These are phyloP conservation scores for Epizoanthus stellaris DNA, from an alignment of 92 coral and sea anemone genomes.

Conservation along the genomic window DNA sequence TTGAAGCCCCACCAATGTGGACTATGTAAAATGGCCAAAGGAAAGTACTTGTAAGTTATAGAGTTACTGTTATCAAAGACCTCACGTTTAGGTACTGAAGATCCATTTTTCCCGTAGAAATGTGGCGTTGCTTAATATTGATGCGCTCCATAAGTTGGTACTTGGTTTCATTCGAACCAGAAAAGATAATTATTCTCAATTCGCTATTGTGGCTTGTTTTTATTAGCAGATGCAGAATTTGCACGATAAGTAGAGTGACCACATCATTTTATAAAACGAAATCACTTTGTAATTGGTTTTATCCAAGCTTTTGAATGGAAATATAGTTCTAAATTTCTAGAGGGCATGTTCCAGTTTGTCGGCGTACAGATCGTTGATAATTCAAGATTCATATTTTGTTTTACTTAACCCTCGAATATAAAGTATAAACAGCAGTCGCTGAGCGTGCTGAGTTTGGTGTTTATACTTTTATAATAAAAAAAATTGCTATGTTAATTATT, in stretches of 20 bases:
- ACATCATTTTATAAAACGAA: slow-evolving; percentile 15
- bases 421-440: neutral
- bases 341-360: neutral
- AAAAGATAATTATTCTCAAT: too few relatives aligned
- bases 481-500: slow-evolving; percentile 24
- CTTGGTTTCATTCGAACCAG: neutral
- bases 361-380: neutral
- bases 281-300: neutral
- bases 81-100: neutral
- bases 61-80: neutral
- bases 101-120: neutral
- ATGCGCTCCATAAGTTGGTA: neutral
- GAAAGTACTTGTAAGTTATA: neutral
- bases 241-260: slow-evolving; percentile 17
- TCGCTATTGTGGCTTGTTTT: neutral
- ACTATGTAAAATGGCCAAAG: neutral
- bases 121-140: too few relatives aligned
- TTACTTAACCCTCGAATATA: too few relatives aligned
- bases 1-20: neutral
- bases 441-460: neutral
- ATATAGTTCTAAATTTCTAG: neutral
- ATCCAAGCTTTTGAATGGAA: neutral
- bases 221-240: slow-evolving; percentile 12
- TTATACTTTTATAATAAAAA: neutral
- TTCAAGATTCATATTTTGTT: slow-evolving; percentile 1